Conservation (phyloP, 2,888 invertebrate species). For the Tiliacea aurago region DNA sequence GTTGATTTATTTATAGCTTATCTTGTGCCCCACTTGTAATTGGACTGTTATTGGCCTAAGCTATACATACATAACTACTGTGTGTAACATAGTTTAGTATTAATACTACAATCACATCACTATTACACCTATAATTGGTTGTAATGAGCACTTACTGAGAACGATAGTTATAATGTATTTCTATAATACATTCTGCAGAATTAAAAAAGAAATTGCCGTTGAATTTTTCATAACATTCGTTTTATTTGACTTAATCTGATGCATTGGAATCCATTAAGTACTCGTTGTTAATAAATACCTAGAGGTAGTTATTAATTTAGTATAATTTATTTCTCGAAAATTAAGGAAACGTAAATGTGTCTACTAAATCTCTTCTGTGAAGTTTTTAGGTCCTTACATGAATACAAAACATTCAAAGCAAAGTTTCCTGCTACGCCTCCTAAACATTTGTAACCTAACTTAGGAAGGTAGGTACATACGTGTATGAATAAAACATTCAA, state of each 20-base stretch:
- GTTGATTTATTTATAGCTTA: conserved; percentile 44
- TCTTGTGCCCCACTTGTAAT: conserved; percentile 38
- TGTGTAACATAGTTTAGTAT: conserved; percentile 1
- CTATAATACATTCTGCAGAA: not conserved
- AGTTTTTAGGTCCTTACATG: not conserved
- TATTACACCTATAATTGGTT: not conserved
- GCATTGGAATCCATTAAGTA: not conserved
- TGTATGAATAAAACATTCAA: conserved; percentile 6
- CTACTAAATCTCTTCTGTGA: not conserved
- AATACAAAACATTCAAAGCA: not conserved
- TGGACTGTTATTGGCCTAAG: conserved; percentile 4
- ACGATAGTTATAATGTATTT: not conserved
- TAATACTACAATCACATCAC: not conserved
- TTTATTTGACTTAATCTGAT: not conserved
- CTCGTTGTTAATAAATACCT: too few relatives aligned
- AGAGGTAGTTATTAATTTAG: too few relatives aligned
- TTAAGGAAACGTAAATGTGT: too few relatives aligned
- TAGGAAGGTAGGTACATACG: too few relatives aligned
- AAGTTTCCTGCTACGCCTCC: not conserved
- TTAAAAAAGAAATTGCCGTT: not conserved
- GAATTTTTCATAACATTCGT: too few relatives aligned
- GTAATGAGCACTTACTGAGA: not conserved
- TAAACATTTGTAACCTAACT: not conserved
- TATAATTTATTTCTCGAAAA: not conserved
- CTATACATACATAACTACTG: not conserved